phyloP scores from a whole-genome alignment of 2,113 vertebrate species.

The Nicator chloris region DNA sequence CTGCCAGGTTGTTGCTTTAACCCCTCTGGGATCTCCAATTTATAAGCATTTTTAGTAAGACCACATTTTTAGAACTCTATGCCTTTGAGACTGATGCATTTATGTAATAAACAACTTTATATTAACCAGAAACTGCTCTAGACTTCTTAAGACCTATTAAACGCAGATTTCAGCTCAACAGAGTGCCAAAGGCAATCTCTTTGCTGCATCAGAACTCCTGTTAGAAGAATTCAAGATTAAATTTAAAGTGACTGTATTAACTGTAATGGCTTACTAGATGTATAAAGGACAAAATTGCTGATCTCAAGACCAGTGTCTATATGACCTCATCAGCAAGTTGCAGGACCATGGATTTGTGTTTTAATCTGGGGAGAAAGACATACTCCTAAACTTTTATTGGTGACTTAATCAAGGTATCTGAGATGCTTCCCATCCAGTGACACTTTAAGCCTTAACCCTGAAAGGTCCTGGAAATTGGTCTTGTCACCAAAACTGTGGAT shows the following conservation, averaged over 20 bases:
- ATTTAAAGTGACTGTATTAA: neutral
- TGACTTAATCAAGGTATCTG: neutral
- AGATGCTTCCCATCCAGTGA: neutral
- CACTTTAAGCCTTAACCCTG: neutral
- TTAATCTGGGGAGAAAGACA: neutral
- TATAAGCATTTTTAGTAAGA: too few species aligned
- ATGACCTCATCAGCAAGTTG: neutral
- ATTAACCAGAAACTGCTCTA: too few species aligned
- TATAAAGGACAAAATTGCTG: neutral
- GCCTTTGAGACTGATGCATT: too few species aligned
- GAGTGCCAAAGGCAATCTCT: neutral
- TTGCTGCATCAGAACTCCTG: neutral
- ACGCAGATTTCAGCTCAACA: too few species aligned
- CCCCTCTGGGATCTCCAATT: too few species aligned
- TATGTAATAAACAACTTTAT: too few species aligned
- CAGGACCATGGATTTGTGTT: neutral
- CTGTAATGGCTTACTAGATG: fast-evolving
- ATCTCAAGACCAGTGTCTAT: neutral
- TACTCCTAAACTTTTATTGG: neutral
- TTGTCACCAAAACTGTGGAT: neutral
- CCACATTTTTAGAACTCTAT: too few species aligned
- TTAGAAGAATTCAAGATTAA: neutral
- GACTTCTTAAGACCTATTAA: too few species aligned
- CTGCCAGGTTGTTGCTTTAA: too few species aligned
- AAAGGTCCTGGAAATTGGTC: neutral